phyloP scores from a whole-genome alignment of 2,888 invertebrate species.

The Cerastis leucographa region DNA sequence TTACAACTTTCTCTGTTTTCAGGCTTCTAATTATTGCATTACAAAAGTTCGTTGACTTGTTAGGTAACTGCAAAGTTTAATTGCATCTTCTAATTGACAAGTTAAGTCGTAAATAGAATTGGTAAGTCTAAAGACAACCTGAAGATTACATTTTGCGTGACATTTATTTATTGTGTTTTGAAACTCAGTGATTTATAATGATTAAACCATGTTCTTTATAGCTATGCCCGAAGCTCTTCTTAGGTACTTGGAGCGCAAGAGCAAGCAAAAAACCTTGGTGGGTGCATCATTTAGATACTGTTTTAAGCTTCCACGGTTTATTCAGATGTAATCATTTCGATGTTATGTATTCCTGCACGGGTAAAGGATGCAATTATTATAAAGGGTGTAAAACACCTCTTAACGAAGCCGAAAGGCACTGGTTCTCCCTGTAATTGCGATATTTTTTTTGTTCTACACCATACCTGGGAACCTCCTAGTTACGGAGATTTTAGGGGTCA shows the following conservation, averaged over 20 bases:
- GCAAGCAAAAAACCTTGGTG: neutral
- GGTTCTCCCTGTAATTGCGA: too few species aligned
- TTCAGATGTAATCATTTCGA: slow-evolving; percentile 1
- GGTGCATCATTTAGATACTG: neutral
- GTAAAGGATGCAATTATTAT: slow-evolving; percentile 5
- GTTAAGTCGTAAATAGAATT: neutral
- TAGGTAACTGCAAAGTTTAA: slow-evolving; percentile 24
- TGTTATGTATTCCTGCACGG: neutral
- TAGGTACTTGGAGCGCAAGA: neutral
- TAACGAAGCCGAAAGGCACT: too few species aligned
- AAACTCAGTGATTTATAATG: slow-evolving; percentile 21
- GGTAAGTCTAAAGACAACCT: neutral
- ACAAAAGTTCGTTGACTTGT: slow-evolving; percentile 64
- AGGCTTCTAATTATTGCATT: slow-evolving; percentile 53
- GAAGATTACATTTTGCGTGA: neutral
- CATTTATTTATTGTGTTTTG: slow-evolving; percentile 14
- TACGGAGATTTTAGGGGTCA: too few species aligned
- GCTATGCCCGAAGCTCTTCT: slow-evolving; percentile 8
- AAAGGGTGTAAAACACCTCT: too few species aligned
- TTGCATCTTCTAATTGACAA: slow-evolving; percentile 13
- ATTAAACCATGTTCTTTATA: slow-evolving; percentile 27
- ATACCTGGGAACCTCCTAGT: too few species aligned
- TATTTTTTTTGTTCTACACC: too few species aligned
- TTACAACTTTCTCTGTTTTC: slow-evolving; percentile 63
- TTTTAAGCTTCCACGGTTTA: too few species aligned